phyloP scores from a whole-genome alignment of 1,140 invertebrate species.

The Pemphigus obesinymphae region DNA sequence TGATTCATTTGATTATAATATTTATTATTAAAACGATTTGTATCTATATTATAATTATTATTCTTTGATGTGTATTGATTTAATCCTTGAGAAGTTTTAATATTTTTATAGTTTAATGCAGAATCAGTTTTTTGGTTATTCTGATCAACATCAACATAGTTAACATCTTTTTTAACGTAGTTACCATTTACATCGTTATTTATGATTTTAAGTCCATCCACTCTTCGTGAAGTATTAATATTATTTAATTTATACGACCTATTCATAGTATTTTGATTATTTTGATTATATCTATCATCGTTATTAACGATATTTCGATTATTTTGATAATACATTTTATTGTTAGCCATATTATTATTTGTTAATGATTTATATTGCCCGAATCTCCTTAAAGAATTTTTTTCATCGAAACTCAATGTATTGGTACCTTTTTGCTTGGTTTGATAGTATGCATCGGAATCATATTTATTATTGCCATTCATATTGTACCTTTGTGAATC shows the following conservation, averaged over 20 bases:
- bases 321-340: too few species aligned
- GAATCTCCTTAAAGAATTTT: too few species aligned
- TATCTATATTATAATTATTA: not conserved
- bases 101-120: not conserved
- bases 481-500: not conserved
- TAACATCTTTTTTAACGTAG: not conserved
- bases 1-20: not conserved
- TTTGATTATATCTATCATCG: not conserved
- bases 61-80: not conserved
- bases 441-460: too few species aligned
- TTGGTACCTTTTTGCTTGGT: too few species aligned
- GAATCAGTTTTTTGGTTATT: not conserved
- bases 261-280: not conserved
- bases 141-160: not conserved
- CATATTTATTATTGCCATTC: not conserved
- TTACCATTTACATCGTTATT: not conserved
- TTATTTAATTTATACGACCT: not conserved
- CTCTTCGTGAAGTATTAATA: not conserved
- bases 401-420: too few species aligned
- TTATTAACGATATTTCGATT: not conserved
- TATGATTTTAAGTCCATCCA: not conserved
- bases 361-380: too few species aligned
- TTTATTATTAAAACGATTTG: not conserved
- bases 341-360: too few species aligned
- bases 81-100: not conserved